Base-by-base conservation (phyloP, 2,797 vertebrate species). In the Myotis vivesi region DNA sequence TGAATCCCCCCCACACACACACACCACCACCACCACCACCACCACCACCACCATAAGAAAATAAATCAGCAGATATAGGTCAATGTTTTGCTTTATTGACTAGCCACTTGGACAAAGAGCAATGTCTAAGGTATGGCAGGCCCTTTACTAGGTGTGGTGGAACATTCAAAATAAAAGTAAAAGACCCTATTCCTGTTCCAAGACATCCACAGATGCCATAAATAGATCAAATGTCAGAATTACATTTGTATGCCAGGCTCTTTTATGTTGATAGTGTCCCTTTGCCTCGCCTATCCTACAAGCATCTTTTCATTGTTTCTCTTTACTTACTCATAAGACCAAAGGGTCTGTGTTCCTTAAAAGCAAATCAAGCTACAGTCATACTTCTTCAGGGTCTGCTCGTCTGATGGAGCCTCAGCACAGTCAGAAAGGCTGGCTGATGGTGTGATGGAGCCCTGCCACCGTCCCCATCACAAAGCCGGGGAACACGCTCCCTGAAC, bases 331-430 rank as follows among this genome's bases (percentile, higher is more conserved):
- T 92, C 12, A 2, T 22, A 91, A 89, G 73, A 64, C 15, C 11
- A 68, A 72, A 85, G 23, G 25, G 49, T 73, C 73, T 49, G 10
- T 69, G 28, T 38, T 97, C 98, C 98, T 98, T 98, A 98, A 93
- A 97, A 98, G 64, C 96, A 98, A 89, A 97, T 97, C 95, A 97
- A 64, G 38, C 41, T 96, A 89, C 77, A 97, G 91, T 90, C 90
- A 46, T 96, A 96, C 81, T 96, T 98, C 97, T 98, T 99, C 95
- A 98, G 98, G 41, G 98, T 97, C 88, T 98, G 98, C 76, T 98
- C 97, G 9, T 98, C 82, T 98, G 98, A 88, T 98, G 98, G 98
- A 98, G 98, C 92, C 96, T 98, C 97, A 98, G 97, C 90, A 19
- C 98, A 98, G 51, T 20, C 25, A 98, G 96, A 80, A 98, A 96